A percentile compares a stretch with the other conserved stretches of the same genome.
These are phyloP conservation scores for Alligator sinensis DNA, from an alignment of 2,113 vertebrate genomes.

Conservation along the genomic window DNA sequence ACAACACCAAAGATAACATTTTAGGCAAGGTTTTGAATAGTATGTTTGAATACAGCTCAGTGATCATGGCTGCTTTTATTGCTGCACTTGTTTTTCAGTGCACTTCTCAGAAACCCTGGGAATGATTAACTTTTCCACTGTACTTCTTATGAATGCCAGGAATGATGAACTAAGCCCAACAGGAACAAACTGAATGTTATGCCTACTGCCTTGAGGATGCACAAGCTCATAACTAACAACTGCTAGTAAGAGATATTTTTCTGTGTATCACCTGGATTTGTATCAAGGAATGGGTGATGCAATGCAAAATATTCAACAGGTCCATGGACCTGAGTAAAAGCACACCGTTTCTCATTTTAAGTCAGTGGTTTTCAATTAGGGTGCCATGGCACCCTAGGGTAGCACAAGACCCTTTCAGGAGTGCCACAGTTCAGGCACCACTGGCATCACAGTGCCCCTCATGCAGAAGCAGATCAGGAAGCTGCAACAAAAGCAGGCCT, in stretches of 20 bases:
- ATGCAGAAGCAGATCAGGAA: too few relatives aligned
- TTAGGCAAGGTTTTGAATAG: neutral
- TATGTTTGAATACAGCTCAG: neutral
- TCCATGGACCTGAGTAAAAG: too few relatives aligned
- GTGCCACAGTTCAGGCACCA: too few relatives aligned
- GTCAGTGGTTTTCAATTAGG: too few relatives aligned
- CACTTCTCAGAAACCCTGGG: neutral
- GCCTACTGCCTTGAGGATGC: neutral
- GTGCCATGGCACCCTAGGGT: too few relatives aligned
- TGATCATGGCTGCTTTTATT: neutral
- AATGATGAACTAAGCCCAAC: neutral
- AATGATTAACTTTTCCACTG: neutral
- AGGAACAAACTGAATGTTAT: neutral
- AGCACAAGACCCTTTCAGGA: too few relatives aligned
- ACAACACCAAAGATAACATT: neutral
- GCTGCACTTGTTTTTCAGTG: constrained; percentile 6
- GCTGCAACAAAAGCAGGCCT: too few relatives aligned
- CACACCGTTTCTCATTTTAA: too few relatives aligned
- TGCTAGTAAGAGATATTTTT: neutral
- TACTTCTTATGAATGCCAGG: neutral
- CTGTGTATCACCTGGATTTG: neutral
- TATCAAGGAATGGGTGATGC: too few relatives aligned
- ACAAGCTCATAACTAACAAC: rapidly evolving
- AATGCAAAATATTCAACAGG: too few relatives aligned
- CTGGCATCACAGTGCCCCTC: too few relatives aligned